Base-by-base conservation (phyloP, 2,113 vertebrate genomes). In the Leptosomus discolor region DNA sequence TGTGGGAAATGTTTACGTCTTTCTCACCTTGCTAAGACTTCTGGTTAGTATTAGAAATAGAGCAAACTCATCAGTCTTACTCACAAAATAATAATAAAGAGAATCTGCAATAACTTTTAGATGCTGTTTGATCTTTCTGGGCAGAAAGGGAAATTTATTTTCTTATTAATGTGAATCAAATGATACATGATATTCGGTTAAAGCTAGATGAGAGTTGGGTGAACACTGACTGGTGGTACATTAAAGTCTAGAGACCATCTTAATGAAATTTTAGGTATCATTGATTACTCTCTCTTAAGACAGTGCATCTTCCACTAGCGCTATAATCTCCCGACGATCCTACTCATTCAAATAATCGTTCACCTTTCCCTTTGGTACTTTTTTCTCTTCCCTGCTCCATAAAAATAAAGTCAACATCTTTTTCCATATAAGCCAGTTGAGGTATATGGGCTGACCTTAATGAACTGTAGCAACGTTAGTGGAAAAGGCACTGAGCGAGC, bases 361-460 rank as follows among this genome's bases (percentile, higher is more conserved):
- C 5, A 3, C 10, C 16, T 82, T 63, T 56, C 26, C 7, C 7
- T 64, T 50, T 64, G 30, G 4, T 21, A 6, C 2, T 16, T 50
- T 51, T 39, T 56, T 4, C 30, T 87, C 12, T 54, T 46, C 7
- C 8, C 3, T 69, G 2, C 5, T 71, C 39, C 6, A 22, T 13
- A 63, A 21, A 43, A 69, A 53, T 46, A 1, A 34, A 69, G 4
- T 11, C 1, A 4, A 81, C 1, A 7, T 5, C 8, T 51, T 39
- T 57, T 64, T 13, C 13, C 2, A 0, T 17, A 4, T 34, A 27
- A 0, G 3, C 29, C 7, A 14, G 6, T 36, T 22, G 3, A 69
- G 11, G 23, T 4, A 39, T 77, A 23, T 53, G 36, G 16, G 2
- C 7, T 80, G 48, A 13, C 22, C 18, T 45, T 12, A 12, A 2